These are phyloP conservation scores for Apodemia zela DNA, from an alignment of 2,888 invertebrate genomes.

Conservation along the genomic window DNA sequence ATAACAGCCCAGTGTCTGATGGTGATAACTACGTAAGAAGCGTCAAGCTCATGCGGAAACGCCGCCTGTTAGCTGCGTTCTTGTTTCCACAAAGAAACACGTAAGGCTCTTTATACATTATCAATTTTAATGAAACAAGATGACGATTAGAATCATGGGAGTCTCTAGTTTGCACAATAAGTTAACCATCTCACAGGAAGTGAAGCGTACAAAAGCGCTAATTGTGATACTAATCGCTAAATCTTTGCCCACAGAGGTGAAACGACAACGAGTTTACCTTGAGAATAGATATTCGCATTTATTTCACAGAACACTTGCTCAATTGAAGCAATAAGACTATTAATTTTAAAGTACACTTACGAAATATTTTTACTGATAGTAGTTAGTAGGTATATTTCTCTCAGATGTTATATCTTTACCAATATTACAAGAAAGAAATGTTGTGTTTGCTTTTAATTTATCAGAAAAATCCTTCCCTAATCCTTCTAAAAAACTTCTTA, in stretches of 20 bases:
- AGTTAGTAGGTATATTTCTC: no score
- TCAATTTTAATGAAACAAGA: neutral
- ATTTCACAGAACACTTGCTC: neutral
- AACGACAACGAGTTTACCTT: conserved; percentile 60
- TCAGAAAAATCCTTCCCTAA: no score
- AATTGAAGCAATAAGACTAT: conserved; percentile 6
- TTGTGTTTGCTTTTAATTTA: no score
- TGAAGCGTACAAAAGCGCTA: conserved; percentile 54
- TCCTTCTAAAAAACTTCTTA: no score
- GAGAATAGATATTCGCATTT: conserved; percentile 42
- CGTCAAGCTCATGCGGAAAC: no score
- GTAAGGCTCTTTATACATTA: neutral
- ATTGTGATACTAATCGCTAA: conserved; percentile 54
- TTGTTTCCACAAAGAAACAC: no score
- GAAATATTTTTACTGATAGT: neutral
- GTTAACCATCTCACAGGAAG: conserved; percentile 45
- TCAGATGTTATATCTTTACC: no score
- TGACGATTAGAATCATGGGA: conserved; percentile 7
- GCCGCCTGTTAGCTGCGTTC: no score
- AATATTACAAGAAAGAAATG: no score
- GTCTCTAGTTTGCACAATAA: neutral
- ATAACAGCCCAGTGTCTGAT: no score
- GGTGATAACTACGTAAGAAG: no score
- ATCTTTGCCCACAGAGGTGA: conserved; percentile 55
- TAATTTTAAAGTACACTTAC: conserved; percentile 8